Evolutionary conservation across 2,113 vertebrate genomes (phyloP).

Genomic region (Alectura lathami): DNA sequence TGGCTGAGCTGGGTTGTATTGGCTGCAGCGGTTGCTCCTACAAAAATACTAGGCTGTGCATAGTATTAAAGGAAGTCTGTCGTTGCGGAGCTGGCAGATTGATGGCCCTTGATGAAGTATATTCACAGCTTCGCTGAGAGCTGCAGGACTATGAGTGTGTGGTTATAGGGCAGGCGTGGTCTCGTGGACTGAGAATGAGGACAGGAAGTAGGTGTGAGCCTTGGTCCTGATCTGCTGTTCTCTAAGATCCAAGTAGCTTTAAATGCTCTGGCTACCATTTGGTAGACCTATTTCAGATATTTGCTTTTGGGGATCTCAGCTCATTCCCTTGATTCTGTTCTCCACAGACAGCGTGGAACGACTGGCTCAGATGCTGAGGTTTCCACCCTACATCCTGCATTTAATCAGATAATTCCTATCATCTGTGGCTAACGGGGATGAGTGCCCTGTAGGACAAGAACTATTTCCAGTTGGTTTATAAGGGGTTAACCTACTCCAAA

Average conservation of each 20-base stretch:
- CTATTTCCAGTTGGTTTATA: not conserved
- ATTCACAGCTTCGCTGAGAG: slow-evolving; percentile 6
- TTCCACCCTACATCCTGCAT: not conserved
- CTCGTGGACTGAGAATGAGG: not conserved
- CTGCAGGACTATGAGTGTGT: not conserved
- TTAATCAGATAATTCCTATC: not conserved
- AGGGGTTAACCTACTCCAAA: not conserved
- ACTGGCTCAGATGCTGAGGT: not conserved
- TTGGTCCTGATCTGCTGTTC: not conserved
- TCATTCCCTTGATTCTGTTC: not conserved
- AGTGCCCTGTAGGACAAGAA: not conserved
- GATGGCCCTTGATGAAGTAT: not conserved
- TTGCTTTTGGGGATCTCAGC: not conserved
- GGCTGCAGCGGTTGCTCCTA: not conserved
- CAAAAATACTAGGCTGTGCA: not conserved
- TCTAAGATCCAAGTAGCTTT: not conserved
- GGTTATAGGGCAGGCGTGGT: not conserved
- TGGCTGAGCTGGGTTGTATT: not conserved
- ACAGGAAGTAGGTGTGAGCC: not conserved
- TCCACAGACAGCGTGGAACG: not conserved
- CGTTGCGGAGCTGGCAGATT: not conserved
- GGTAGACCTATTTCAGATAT: not conserved
- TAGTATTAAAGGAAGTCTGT: not conserved
- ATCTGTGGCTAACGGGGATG: not conserved
- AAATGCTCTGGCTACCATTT: not conserved